Percentiles rank a stretch among this genome's conserved stretches.
Conservation (phyloP, 2,888 invertebrate species). For the Drosophila fungiperda region DNA sequence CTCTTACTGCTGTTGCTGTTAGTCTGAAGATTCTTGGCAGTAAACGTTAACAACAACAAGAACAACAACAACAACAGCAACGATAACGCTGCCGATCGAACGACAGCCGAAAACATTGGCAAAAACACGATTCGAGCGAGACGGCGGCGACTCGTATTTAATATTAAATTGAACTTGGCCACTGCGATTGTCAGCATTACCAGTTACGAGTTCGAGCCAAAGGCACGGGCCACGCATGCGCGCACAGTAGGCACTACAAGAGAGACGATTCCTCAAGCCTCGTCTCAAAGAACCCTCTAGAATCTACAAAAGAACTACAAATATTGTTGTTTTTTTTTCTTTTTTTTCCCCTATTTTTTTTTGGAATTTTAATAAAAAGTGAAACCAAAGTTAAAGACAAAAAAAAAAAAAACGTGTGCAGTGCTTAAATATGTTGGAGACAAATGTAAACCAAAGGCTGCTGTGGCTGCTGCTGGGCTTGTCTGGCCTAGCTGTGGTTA, state of each 20-base stretch:
- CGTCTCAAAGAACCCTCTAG: constrained; percentile 10
- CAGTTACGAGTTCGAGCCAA: constrained; percentile 69
- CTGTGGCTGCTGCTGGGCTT: constrained; percentile 14
- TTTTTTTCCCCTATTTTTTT: constrained; percentile 17
- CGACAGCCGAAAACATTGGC: constrained; percentile 51
- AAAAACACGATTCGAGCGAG: constrained; percentile 54
- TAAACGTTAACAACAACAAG: constrained; percentile 21
- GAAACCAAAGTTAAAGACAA: background rate
- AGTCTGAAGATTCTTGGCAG: constrained; percentile 61
- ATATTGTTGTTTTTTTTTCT: background rate
- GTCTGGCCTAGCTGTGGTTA: constrained; percentile 8
- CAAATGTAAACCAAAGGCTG: constrained; percentile 12
- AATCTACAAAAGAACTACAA: background rate
- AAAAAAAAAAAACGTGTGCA: constrained; percentile 21
- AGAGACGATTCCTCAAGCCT: constrained; percentile 1
- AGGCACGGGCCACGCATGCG: constrained; percentile 67
- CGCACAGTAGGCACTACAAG: constrained; percentile 19
- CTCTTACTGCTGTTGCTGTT: background rate
- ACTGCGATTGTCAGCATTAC: constrained; percentile 72
- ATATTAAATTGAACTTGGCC: constrained; percentile 82
- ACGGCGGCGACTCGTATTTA: constrained; percentile 54
- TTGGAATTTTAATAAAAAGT: constrained; percentile 1
- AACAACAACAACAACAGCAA: constrained; percentile 9
- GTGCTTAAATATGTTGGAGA: constrained; percentile 38
- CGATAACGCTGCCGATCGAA: constrained; percentile 36